Percentiles rank a stretch among this genome's conserved stretches.
phyloP scores from a whole-genome alignment of 1,140 invertebrate genomes.

The Anoplolepis gracilipes region DNA sequence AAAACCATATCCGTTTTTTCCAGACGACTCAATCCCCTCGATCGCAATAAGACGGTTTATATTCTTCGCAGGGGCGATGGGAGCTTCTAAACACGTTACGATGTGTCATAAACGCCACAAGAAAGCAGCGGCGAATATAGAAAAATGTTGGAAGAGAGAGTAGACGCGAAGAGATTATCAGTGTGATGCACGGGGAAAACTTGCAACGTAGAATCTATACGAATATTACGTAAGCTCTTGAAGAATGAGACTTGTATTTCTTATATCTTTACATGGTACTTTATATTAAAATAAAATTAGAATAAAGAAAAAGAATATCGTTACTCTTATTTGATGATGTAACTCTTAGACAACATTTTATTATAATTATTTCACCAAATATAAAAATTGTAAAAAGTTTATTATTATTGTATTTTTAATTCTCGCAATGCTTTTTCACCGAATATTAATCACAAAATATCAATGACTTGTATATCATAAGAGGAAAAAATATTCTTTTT shows the following conservation, averaged over 20 bases:
- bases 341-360: background rate
- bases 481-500: background rate
- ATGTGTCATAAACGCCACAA: slow-evolving; percentile 38
- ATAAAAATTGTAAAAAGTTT: background rate
- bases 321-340: background rate
- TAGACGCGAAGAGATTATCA: background rate
- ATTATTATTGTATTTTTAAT: too few relatives aligned
- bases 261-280: background rate
- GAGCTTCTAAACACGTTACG: slow-evolving; percentile 2
- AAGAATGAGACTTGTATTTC: background rate
- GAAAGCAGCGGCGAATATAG: background rate
- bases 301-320: background rate
- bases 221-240: background rate
- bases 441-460: background rate
- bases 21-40: slow-evolving; percentile 6
- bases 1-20: slow-evolving; percentile 20
- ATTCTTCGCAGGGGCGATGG: slow-evolving; percentile 45
- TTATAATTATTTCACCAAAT: background rate
- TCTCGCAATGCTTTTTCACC: background rate
- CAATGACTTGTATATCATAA: background rate
- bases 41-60: slow-evolving; percentile 64
- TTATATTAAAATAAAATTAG: background rate
- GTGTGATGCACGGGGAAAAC: background rate
- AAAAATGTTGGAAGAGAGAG: background rate
- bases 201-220: background rate